Percentiles rank a stretch among this genome's conserved stretches.
Conservation (phyloP, 2,888 invertebrate species). For the Amblyteles armatorius region DNA sequence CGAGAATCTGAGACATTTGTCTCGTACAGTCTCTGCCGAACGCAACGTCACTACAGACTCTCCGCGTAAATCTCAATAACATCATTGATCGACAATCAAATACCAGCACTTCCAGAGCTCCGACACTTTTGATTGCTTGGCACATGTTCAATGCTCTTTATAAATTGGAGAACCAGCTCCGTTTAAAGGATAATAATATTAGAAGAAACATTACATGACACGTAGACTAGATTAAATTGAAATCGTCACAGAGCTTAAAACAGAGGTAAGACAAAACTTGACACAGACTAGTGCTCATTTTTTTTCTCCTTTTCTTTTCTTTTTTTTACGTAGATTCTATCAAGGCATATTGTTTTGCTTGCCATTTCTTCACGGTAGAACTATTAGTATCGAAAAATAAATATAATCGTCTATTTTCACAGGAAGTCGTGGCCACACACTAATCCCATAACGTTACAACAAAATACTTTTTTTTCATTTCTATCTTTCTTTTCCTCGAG, state of each 20-base stretch:
- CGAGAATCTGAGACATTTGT: conserved; percentile 5
- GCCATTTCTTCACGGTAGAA: conserved; percentile 5
- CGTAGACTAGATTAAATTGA: conserved; percentile 38
- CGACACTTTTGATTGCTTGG: conserved; percentile 46
- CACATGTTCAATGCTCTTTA: conserved; percentile 41
- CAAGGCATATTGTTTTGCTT: conserved; percentile 25
- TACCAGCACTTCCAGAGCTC: conserved; percentile 30
- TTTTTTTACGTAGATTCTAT: conserved; percentile 16
- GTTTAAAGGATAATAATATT: conserved; percentile 45
- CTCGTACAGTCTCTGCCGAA: neutral
- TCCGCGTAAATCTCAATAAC: conserved; percentile 8
- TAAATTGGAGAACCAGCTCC: conserved; percentile 61
- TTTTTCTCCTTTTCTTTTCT: conserved; percentile 13
- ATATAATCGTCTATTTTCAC: conserved; percentile 46
- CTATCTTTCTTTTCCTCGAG: conserved; percentile 1
- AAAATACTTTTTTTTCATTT: conserved; percentile 39
- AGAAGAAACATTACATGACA: conserved; percentile 51
- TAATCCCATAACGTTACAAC: conserved; percentile 35
- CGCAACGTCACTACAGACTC: neutral
- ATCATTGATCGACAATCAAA: conserved; percentile 9
- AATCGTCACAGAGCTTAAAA: conserved; percentile 49
- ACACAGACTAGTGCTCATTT: neutral
- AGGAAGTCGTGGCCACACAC: conserved; percentile 34
- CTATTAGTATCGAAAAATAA: conserved; percentile 49
- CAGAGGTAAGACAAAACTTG: conserved; percentile 29